Conservation (phyloP, 2,888 invertebrate species). For the Nomada hirtipes region DNA sequence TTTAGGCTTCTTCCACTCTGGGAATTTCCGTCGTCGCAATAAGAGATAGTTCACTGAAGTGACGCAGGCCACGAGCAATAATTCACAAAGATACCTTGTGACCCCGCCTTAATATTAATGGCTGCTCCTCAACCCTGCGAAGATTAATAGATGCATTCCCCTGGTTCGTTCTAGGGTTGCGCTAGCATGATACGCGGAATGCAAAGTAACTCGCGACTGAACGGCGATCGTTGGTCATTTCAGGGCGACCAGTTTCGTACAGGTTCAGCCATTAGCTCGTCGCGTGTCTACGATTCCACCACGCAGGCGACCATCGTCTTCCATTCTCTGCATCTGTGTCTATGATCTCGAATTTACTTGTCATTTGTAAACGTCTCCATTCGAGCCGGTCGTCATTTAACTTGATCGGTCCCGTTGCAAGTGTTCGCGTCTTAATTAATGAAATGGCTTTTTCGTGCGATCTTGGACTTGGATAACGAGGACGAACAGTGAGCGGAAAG, state of each 20-base stretch:
- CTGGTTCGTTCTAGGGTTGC: constrained; percentile 54
- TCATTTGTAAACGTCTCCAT: constrained; percentile 58
- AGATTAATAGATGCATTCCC: constrained; percentile 77
- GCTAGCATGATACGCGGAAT: constrained; percentile 63
- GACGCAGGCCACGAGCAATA: constrained; percentile 74
- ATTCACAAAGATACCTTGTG: constrained; percentile 78
- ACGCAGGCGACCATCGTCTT: constrained; percentile 31
- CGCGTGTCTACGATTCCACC: constrained; percentile 22
- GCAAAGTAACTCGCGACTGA: constrained; percentile 62
- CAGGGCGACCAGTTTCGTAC: constrained; percentile 51
- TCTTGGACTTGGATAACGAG: no score
- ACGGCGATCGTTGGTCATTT: constrained; percentile 53
- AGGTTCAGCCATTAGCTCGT: constrained; percentile 65
- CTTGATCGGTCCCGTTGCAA: constrained; percentile 13
- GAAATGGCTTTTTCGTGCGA: background rate
- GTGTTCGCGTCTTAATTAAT: constrained; percentile 30
- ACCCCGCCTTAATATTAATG: constrained; percentile 79
- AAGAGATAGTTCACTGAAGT: constrained; percentile 74
- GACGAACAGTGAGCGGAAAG: no score
- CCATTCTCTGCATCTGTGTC: background rate
- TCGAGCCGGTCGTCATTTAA: constrained; percentile 15
- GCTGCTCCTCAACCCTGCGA: constrained; percentile 71
- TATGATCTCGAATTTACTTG: constrained; percentile 38
- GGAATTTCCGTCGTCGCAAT: constrained; percentile 67
- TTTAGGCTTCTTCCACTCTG: background rate